Evolutionary conservation across 2,797 vertebrate genomes (phyloP).

Genomic region (Betta splendens): DNA sequence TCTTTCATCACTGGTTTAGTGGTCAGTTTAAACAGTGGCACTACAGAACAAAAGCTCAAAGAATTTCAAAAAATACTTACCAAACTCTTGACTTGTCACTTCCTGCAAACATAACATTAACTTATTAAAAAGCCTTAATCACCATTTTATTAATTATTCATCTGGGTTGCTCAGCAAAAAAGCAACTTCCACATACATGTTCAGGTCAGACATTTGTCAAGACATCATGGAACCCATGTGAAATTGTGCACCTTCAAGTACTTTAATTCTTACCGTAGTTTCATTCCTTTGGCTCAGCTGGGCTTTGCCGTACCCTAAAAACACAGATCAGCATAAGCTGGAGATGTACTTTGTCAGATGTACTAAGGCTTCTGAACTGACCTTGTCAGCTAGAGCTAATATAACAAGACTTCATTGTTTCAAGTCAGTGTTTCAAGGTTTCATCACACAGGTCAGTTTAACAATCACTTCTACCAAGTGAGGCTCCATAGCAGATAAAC

Average conservation of each 20-base stretch:
- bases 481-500: too few species aligned
- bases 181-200: conserved; percentile 70
- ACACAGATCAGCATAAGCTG: background rate
- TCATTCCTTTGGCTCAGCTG: too few species aligned
- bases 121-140: conserved; percentile 22
- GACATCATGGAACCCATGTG: conserved; percentile 70
- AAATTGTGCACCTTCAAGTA: accelerated
- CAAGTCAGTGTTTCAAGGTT: conserved; percentile 63
- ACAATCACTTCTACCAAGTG: background rate
- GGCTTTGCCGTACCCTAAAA: conserved; percentile 1
- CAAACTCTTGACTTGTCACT: accelerated
- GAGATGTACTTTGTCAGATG: background rate
- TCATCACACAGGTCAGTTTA: conserved; percentile 80
- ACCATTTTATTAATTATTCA: accelerated
- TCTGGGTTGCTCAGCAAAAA: conserved; percentile 66
- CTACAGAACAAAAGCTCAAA: too few species aligned
- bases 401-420: conserved; percentile 64
- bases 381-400: conserved; percentile 86
- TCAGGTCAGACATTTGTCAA: conserved; percentile 86
- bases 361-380: background rate
- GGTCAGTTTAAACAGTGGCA: background rate
- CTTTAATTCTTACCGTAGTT: conserved; percentile 39
- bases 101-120: background rate
- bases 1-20: conserved; percentile 75
- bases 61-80: conserved; percentile 20